Conservation (phyloP, 2,888 invertebrate species). For the Callinectes sapidus region DNA sequence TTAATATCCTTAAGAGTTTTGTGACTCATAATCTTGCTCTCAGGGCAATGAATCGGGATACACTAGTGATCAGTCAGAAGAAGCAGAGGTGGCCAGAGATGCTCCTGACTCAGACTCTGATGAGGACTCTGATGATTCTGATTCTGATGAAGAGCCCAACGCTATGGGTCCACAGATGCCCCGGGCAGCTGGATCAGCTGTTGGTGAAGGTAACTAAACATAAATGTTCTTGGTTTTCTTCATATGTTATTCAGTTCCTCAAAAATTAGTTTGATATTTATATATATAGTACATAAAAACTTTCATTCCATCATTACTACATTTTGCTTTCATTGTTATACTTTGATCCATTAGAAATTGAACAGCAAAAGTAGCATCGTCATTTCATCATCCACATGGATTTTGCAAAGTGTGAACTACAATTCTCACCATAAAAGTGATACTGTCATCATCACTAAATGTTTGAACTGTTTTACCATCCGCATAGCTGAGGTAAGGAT, state of each 20-base stretch:
- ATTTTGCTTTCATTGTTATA: background rate
- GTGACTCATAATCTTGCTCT: background rate
- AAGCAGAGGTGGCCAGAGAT: slow-evolving; percentile 21
- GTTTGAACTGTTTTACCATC: background rate
- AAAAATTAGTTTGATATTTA: too few species aligned
- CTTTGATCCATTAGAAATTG: background rate
- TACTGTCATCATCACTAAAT: background rate
- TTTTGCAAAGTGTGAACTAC: background rate
- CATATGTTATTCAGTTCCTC: too few species aligned
- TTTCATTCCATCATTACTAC: background rate
- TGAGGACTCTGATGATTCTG: slow-evolving; percentile 50
- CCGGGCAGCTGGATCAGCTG: background rate
- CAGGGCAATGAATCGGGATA: slow-evolving; percentile 51
- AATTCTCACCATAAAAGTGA: background rate
- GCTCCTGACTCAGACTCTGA: slow-evolving; percentile 11
- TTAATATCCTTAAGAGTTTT: background rate
- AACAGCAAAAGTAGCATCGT: background rate
- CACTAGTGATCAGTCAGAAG: slow-evolving; percentile 43
- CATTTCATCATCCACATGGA: background rate
- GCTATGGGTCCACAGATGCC: slow-evolving; percentile 72
- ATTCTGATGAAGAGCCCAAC: slow-evolving; percentile 79
- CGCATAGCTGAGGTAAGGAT: too few species aligned
- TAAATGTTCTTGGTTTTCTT: too few species aligned
- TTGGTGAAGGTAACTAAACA: background rate
- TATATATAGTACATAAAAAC: background rate